Evolutionary conservation across 2,888 invertebrate species (phyloP).

Genomic region (Drosophila emarginata): DNA sequence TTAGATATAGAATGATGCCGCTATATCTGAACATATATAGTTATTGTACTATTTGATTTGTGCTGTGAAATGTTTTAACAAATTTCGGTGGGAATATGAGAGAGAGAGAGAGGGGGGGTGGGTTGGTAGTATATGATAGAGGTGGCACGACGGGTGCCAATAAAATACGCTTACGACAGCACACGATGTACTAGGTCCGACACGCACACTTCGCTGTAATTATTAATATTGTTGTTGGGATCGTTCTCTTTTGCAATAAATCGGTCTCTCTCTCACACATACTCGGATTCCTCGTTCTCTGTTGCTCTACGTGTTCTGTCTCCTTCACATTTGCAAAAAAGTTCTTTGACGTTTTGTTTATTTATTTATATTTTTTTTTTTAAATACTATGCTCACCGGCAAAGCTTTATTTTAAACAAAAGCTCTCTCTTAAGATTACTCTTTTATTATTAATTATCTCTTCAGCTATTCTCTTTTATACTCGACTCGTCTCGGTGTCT

Average conservation of each 20-base stretch:
- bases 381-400: constrained; percentile 50
- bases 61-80: background rate
- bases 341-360: constrained; percentile 79
- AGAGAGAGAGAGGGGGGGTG: background rate
- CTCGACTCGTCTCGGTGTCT: too few species aligned
- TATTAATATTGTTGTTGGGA: constrained; percentile 65
- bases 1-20: background rate
- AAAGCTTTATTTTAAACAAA: constrained; percentile 28
- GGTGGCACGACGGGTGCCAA: constrained; percentile 44
- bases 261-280: constrained; percentile 31
- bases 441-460: background rate
- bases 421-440: constrained; percentile 19
- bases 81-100: background rate
- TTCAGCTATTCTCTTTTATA: constrained; percentile 1
- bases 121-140: background rate
- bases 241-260: background rate
- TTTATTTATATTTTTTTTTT: constrained; percentile 64
- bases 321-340: constrained; percentile 69
- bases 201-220: constrained; percentile 34
- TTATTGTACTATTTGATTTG: constrained; percentile 21
- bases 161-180: constrained; percentile 69
- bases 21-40: constrained; percentile 2
- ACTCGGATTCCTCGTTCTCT: constrained; percentile 13
- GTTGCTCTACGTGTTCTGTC: constrained; percentile 27
- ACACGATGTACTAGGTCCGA: constrained; percentile 34